A percentile compares a stretch with the other conserved stretches of the same genome.
Evolutionary conservation across 2,113 vertebrate genomes (phyloP).

Genomic region (Tylochromis polylepis): DNA sequence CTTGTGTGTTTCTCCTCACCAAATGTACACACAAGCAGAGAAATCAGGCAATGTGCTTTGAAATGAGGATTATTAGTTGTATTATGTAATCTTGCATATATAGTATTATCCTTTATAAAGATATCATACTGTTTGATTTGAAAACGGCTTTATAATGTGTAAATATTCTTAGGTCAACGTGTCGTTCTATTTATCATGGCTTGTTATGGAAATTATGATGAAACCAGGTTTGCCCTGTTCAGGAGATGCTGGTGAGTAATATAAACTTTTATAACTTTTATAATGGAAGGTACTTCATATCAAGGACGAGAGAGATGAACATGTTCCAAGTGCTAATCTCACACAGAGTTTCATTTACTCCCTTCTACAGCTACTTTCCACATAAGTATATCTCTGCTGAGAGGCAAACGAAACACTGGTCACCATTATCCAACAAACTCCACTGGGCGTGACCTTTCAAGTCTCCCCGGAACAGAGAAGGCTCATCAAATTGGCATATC

Average conservation of each 20-base stretch:
- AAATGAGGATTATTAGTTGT: not conserved
- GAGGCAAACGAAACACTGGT: not conserved
- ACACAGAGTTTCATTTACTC: not conserved
- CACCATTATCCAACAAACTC: not conserved
- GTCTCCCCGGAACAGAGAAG: not conserved
- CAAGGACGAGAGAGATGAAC: not conserved
- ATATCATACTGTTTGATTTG: not conserved
- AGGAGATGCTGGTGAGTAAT: not conserved
- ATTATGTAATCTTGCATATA: not conserved
- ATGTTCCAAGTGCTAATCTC: not conserved
- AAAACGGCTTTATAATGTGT: not conserved
- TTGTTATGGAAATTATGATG: not conserved
- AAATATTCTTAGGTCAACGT: not conserved
- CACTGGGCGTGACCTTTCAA: not conserved
- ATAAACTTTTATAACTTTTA: not conserved
- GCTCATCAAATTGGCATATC: not conserved
- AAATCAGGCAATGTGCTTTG: not conserved
- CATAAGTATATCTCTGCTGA: not conserved
- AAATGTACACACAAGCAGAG: not conserved
- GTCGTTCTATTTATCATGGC: not conserved
- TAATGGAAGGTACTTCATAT: not conserved
- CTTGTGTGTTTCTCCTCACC: not conserved
- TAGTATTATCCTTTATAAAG: not conserved
- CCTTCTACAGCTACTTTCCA: not conserved
- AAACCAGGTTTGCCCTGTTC: not conserved